phyloP scores from a whole-genome alignment of 2,113 vertebrate genomes.

The Brienomyrus brachyistius region DNA sequence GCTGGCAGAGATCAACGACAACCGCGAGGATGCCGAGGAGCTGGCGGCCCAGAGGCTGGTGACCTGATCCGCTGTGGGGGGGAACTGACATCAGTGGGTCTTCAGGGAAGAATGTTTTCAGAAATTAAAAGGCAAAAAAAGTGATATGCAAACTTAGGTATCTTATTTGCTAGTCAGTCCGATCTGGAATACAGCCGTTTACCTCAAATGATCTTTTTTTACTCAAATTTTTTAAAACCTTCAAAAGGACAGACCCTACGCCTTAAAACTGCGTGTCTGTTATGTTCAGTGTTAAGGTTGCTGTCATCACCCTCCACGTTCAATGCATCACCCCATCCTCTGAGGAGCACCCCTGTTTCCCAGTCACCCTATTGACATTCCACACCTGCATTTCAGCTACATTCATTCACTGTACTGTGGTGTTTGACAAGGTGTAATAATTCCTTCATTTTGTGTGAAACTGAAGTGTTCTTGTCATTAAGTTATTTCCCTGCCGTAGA shows the following conservation, averaged over 20 bases:
- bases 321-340: background rate
- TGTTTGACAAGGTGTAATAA: constrained; percentile 17
- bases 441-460: constrained; percentile 32
- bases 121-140: constrained; percentile 10
- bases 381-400: background rate
- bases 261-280: constrained; percentile 49
- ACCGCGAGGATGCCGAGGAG: constrained; percentile 89
- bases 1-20: constrained; percentile 92
- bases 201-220: background rate
- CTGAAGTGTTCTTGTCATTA: constrained; percentile 38
- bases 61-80: constrained; percentile 51
- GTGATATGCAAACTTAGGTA: background rate
- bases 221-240: background rate
- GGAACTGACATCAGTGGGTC: background rate
- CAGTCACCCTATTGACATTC: background rate
- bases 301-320: constrained; percentile 14
- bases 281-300: constrained; percentile 8
- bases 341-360: background rate
- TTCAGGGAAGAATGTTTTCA: background rate
- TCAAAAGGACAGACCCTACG: constrained; percentile 36
- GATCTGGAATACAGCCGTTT: constrained; percentile 21
- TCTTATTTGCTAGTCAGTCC: background rate
- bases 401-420: background rate
- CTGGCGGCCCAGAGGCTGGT: constrained; percentile 80
- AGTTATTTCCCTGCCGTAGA: background rate